phyloP scores from a whole-genome alignment of 64 coral and sea anemone species.

The Dendronephthya gigantea region DNA sequence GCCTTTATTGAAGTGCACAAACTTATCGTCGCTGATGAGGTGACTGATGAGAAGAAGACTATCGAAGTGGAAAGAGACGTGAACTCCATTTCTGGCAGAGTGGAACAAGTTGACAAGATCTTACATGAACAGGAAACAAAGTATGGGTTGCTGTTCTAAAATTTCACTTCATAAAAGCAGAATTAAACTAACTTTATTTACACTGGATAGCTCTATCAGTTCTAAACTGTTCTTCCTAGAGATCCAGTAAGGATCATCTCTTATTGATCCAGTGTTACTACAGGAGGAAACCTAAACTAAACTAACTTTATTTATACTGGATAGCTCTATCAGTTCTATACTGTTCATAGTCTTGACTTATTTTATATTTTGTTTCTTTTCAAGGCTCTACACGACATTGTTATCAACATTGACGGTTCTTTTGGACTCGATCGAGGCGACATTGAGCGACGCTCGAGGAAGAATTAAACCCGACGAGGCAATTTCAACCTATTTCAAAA shows the following conservation, averaged over 20 bases:
- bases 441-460: neutral
- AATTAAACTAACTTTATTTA: too few relatives aligned
- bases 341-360: too few relatives aligned
- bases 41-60: neutral
- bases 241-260: too few relatives aligned
- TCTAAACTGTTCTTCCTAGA: too few relatives aligned
- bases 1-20: neutral
- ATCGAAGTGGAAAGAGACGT: neutral
- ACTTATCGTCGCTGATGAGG: neutral
- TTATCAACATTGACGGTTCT: neutral
- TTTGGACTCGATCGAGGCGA: neutral
- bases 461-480: neutral
- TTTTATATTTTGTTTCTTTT: neutral
- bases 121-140: slow-evolving; percentile 2
- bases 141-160: neutral
- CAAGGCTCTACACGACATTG: neutral
- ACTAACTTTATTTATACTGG: too few relatives aligned
- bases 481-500: neutral
- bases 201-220: too few relatives aligned
- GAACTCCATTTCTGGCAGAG: neutral
- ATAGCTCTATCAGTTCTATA: too few relatives aligned
- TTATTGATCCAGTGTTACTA: too few relatives aligned
- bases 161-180: too few relatives aligned
- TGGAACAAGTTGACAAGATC: neutral
- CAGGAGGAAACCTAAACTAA: too few relatives aligned